phyloP scores from a whole-genome alignment of 1,140 invertebrate genomes.

The Pseudoatta argentina region DNA sequence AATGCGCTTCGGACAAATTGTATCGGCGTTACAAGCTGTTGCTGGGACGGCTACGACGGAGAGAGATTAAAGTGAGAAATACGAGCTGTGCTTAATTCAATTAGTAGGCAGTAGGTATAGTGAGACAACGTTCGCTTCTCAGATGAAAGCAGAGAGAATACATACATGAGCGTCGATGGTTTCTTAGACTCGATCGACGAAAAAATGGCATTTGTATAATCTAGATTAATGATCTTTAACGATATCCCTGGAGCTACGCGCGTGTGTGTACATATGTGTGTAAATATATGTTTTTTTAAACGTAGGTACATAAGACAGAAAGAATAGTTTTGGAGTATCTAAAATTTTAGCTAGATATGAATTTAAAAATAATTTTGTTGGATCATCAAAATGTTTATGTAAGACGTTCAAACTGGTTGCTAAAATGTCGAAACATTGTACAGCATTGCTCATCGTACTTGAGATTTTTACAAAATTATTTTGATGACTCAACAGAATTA shows the following conservation, averaged over 20 bases:
- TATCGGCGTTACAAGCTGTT: conserved; percentile 64
- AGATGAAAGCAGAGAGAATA: neutral
- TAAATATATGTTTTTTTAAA: neutral
- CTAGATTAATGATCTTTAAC: neutral
- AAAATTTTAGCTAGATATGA: no score
- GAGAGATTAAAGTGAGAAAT: conserved; percentile 59
- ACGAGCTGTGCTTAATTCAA: conserved; percentile 71
- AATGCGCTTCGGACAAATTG: conserved; percentile 72
- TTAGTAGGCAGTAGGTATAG: conserved; percentile 45
- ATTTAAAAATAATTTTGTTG: no score
- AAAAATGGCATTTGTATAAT: neutral
- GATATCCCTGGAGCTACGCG: neutral
- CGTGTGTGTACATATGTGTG: neutral
- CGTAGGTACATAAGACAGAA: no score
- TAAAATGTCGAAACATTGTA: no score
- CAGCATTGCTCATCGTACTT: no score
- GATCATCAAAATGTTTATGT: no score
- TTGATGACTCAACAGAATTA: no score
- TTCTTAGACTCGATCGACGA: conserved; percentile 12
- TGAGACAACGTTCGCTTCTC: conserved; percentile 18
- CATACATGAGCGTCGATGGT: neutral
- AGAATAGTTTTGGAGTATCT: no score
- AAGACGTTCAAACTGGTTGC: no score
- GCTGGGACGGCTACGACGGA: conserved; percentile 6
- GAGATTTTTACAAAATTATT: no score